Base-by-base conservation (phyloP, 2,888 invertebrate species). In the Idaea dimidiata region DNA sequence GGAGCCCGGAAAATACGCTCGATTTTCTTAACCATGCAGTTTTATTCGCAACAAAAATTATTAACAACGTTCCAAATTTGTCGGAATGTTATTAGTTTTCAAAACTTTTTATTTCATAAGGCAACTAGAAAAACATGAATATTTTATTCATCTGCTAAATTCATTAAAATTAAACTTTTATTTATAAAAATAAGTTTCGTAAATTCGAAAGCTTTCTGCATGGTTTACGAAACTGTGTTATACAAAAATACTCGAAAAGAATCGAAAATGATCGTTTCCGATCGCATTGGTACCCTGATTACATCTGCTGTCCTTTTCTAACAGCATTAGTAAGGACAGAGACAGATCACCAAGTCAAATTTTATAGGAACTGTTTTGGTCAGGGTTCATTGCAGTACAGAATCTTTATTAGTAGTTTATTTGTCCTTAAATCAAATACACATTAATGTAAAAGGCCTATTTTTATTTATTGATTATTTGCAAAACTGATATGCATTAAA, bases 281-380 rank as follows among this genome's bases (percentile, higher is more conserved):
- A 63, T 66, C 63, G 60, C 63, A 61, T 62, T 16, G 58, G 57
- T 43, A 17, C 55, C 60, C 57, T 64, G 62, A 66, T 64, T 54
- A 67, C 66, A 62, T 57, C 64, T 71, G 65, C 67, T 66, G 69
- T 76, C 73, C 72, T 73, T 70, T 65, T 70, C 74, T 72, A 72
- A 75, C 77, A 73, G 68, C 76, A 77, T 76, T 72, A 74, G 71
- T 68, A 61, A 59, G 64, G 80, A 81, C 80, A 76, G 70, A 76
- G 81, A 84, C 77, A 82, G 81, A 84, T 84, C 70, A 80, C 69
- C 72, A 66, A 77, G 75, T 75, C 76, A 75, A 79, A 77, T 77
- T 78, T 76, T 75, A 75, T 74, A 74, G 43, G 43, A 14, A 43
- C 43, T 43, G 43, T 43, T 43, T 43, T 43, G 43, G 43, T 43